phyloP scores from a whole-genome alignment of 2,888 invertebrate genomes.

The Stenolophus ochropezus region DNA sequence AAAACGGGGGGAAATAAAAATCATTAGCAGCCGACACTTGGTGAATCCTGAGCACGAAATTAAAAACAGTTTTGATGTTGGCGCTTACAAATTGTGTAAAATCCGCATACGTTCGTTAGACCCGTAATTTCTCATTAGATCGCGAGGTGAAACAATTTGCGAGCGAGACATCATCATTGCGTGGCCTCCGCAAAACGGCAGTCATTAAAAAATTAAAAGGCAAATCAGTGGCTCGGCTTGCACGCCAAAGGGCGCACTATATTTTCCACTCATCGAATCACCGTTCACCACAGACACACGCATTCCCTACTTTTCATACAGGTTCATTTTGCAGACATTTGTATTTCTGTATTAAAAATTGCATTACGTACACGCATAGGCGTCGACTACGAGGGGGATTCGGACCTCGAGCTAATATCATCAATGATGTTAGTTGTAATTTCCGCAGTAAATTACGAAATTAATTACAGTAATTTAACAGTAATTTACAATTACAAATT shows the following conservation, averaged over 20 bases:
- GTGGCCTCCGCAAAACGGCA: conserved; percentile 10
- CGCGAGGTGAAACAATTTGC: conserved; percentile 18
- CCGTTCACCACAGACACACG: too few relatives aligned
- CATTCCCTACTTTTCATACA: not conserved
- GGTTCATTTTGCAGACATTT: not conserved
- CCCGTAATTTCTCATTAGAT: conserved; percentile 3
- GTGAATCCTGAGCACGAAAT: not conserved
- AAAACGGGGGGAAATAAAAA: not conserved
- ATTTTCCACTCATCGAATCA: not conserved
- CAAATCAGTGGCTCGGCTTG: not conserved
- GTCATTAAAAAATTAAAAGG: conserved; percentile 31
- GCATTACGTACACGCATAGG: too few relatives aligned
- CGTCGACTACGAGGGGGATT: too few relatives aligned
- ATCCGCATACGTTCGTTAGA: conserved; percentile 5
- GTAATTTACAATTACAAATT: too few relatives aligned
- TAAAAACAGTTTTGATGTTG: conserved; percentile 23
- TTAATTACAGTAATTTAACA: too few relatives aligned
- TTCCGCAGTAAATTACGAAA: too few relatives aligned
- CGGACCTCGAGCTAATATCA: too few relatives aligned
- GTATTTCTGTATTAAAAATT: too few relatives aligned
- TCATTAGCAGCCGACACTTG: not conserved
- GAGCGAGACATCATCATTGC: not conserved
- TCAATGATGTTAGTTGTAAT: too few relatives aligned
- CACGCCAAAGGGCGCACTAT: not conserved
- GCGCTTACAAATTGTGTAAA: conserved; percentile 6